Evolutionary conservation across 2,888 invertebrate species (phyloP).

Genomic region (Oscheius sp.): DNA sequence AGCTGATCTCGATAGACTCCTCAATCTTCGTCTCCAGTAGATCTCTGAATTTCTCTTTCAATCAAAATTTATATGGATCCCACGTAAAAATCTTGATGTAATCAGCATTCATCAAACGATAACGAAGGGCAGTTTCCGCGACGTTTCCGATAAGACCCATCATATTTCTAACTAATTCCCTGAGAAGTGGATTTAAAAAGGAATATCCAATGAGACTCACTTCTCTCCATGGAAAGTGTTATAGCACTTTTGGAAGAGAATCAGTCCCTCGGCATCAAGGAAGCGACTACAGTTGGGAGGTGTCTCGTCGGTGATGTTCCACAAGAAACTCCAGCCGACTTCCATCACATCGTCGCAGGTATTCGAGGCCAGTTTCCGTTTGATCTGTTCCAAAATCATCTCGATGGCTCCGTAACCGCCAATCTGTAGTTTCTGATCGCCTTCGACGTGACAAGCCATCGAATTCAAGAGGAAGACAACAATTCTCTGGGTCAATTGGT

Average conservation of each 20-base stretch:
- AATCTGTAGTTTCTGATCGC: conserved; percentile 88
- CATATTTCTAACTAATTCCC: conserved; percentile 93
- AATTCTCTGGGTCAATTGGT: conserved; percentile 90
- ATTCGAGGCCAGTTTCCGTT: conserved; percentile 82
- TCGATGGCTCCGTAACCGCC: conserved; percentile 86
- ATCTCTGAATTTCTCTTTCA: conserved; percentile 77
- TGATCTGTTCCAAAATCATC: conserved; percentile 89
- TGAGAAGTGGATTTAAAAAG: conserved; percentile 76
- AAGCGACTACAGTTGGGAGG: conserved; percentile 92
- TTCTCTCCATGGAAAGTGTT: conserved; percentile 76
- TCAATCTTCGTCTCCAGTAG: conserved; percentile 84
- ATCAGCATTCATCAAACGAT: conserved; percentile 85
- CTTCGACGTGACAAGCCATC: conserved; percentile 94
- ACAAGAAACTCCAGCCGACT: conserved; percentile 99
- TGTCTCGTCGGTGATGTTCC: conserved; percentile 86
- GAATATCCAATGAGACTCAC: conserved; percentile 14
- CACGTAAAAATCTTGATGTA: conserved; percentile 85
- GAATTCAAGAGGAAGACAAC: conserved; percentile 94
- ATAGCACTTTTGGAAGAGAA: conserved; percentile 88
- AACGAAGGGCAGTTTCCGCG: conserved; percentile 89
- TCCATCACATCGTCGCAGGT: conserved; percentile 94
- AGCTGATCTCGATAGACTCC: conserved; percentile 90
- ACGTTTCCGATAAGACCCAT: conserved; percentile 94
- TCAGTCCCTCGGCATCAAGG: conserved; percentile 88
- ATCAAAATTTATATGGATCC: conserved; percentile 15